phyloP scores from a whole-genome alignment of 2,113 vertebrate species.

The Gasterosteus aculeatus region DNA sequence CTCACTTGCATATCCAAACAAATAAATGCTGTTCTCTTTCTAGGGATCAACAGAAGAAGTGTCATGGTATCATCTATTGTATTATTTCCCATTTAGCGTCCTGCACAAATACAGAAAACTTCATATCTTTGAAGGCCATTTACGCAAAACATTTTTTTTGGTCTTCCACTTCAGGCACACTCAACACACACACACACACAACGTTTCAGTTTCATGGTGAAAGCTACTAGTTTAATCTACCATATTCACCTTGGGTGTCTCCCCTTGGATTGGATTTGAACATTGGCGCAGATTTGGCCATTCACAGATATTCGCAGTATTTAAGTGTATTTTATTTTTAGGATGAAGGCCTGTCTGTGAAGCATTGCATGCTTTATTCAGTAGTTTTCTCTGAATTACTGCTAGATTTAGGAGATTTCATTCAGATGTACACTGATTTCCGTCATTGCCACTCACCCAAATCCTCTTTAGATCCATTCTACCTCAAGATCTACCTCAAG shows the following conservation, averaged over 20 bases:
- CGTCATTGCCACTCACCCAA: background rate
- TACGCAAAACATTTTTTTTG: background rate
- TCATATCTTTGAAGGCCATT: background rate
- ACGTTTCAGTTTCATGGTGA: background rate
- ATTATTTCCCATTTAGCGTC: background rate
- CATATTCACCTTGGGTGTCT: background rate
- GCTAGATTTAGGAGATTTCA: background rate
- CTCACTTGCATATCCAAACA: no score
- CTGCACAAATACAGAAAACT: background rate
- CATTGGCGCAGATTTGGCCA: background rate
- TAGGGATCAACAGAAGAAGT: no score
- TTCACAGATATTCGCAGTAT: background rate
- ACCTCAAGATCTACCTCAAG: background rate
- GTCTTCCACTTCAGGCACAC: background rate
- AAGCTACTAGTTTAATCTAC: background rate
- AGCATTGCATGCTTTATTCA: background rate
- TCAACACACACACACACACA: background rate
- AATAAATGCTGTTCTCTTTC: no score
- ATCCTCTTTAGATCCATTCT: background rate
- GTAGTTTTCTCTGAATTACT: background rate
- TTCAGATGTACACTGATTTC: background rate
- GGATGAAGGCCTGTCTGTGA: background rate
- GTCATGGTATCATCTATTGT: no score
- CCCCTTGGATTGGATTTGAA: background rate
- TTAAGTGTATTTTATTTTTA: no score